These are phyloP conservation scores for Ophioninae sp. DNA, from an alignment of 2,888 invertebrate species.

Conservation along the genomic window DNA sequence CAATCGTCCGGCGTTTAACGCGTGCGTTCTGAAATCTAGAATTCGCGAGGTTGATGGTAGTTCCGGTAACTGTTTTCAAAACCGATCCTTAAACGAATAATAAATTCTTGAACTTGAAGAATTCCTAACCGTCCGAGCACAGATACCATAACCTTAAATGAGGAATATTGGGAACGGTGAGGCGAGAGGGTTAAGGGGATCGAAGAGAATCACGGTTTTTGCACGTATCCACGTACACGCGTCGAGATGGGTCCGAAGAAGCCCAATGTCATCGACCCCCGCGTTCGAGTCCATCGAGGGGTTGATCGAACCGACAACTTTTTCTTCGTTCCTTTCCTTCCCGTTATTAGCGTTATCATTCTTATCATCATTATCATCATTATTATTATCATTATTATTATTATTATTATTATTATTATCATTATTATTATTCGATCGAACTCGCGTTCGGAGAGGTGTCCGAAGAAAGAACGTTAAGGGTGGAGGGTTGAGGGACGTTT, in stretches of 20 bases:
- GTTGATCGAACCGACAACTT: slow-evolving; percentile 22
- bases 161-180: neutral
- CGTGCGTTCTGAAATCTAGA: too few species aligned
- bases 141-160: too few species aligned
- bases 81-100: too few species aligned
- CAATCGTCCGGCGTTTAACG: too few species aligned
- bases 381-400: neutral
- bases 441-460: neutral
- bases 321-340: neutral
- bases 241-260: slow-evolving; percentile 13
- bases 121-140: too few species aligned
- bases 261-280: slow-evolving; percentile 63
- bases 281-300: slow-evolving; percentile 48
- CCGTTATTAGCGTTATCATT: neutral
- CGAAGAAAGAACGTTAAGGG: neutral
- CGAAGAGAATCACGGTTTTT: neutral
- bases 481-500: neutral
- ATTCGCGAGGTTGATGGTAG: too few species aligned
- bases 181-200: neutral
- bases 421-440: too few species aligned
- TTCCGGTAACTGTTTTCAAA: too few species aligned
- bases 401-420: neutral
- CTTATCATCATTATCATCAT: too few species aligned
- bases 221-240: neutral
- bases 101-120: too few species aligned